Evolutionary conservation across 2,888 invertebrate genomes (phyloP).

Genomic region (Xanthorhoe spadicearia): DNA sequence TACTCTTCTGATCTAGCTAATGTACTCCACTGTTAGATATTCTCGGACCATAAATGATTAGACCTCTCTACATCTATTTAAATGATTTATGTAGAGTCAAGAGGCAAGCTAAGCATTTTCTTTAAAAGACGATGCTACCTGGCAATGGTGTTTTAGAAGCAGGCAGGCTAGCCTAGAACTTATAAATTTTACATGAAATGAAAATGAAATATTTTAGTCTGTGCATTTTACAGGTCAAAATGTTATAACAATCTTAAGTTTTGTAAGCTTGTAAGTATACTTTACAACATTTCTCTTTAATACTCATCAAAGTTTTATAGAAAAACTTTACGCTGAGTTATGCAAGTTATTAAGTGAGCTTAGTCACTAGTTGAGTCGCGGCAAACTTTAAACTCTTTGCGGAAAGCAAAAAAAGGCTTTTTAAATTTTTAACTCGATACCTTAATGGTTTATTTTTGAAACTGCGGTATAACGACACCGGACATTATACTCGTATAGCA

Average conservation of each 20-base stretch:
- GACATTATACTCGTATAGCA: no score
- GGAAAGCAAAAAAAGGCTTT: conserved; percentile 19
- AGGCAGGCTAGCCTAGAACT: no score
- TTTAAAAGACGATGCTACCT: no score
- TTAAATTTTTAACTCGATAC: conserved; percentile 17
- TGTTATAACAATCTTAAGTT: not conserved
- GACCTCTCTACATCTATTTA: no score
- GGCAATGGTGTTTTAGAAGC: no score
- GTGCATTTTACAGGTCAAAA: not conserved
- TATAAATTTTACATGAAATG: not conserved
- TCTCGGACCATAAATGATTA: no score
- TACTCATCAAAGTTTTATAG: conserved; percentile 26
- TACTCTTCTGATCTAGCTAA: no score
- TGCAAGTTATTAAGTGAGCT: conserved; percentile 26
- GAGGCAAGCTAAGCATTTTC: no score
- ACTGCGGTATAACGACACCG: not conserved
- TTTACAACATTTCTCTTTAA: conserved; percentile 20
- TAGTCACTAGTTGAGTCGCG: conserved; percentile 21
- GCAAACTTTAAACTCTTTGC: conserved; percentile 18
- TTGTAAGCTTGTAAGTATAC: not conserved
- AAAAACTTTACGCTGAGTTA: conserved; percentile 21
- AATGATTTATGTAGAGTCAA: no score
- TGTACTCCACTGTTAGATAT: no score
- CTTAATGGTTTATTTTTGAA: conserved; percentile 1
- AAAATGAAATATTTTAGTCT: not conserved